These are phyloP conservation scores for Xenentodon cancila DNA, from an alignment of 2,797 vertebrate genomes.

Conservation along the genomic window DNA sequence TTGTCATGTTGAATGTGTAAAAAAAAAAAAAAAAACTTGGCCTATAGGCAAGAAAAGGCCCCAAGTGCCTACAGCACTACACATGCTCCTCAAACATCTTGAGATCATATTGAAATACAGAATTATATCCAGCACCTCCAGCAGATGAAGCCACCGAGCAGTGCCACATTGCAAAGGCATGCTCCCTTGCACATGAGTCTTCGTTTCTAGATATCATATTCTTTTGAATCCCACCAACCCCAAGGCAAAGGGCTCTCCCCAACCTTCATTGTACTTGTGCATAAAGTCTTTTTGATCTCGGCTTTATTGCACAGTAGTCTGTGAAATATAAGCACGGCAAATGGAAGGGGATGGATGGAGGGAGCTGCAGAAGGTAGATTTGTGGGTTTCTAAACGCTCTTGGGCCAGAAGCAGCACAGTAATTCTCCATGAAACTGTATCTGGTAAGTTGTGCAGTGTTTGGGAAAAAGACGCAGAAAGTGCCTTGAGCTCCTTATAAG, in stretches of 20 bases:
- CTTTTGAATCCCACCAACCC: slow-evolving; percentile 45
- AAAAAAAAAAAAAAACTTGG: too few relatives aligned
- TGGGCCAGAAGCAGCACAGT: slow-evolving; percentile 45
- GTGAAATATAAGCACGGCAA: slow-evolving; percentile 59
- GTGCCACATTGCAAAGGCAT: slow-evolving; percentile 1
- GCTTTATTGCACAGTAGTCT: slow-evolving; percentile 59
- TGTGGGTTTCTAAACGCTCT: slow-evolving; percentile 38
- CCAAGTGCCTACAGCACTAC: neutral
- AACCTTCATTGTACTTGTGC: slow-evolving; percentile 45
- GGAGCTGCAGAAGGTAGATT: slow-evolving; percentile 22
- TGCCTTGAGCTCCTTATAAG: slow-evolving; percentile 77
- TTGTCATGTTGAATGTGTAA: slow-evolving; percentile 23
- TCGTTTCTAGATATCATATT: slow-evolving; percentile 60
- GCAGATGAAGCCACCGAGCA: slow-evolving; percentile 37
- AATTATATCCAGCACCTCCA: slow-evolving; percentile 37
- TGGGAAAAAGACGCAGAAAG: slow-evolving; percentile 76
- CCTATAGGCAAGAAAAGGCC: neutral
- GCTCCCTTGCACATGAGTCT: slow-evolving; percentile 33
- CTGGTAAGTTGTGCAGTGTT: slow-evolving; percentile 76
- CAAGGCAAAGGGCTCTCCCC: slow-evolving; percentile 35
- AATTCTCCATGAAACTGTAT: slow-evolving; percentile 75
- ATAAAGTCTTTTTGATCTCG: slow-evolving; percentile 59
- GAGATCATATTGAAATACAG: too few relatives aligned
- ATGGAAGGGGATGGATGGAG: neutral
- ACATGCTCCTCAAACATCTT: too few relatives aligned